A percentile compares a stretch with the other conserved stretches of the same genome.
phyloP scores from a whole-genome alignment of 2,113 vertebrate genomes.

The Pao palembangensis region DNA sequence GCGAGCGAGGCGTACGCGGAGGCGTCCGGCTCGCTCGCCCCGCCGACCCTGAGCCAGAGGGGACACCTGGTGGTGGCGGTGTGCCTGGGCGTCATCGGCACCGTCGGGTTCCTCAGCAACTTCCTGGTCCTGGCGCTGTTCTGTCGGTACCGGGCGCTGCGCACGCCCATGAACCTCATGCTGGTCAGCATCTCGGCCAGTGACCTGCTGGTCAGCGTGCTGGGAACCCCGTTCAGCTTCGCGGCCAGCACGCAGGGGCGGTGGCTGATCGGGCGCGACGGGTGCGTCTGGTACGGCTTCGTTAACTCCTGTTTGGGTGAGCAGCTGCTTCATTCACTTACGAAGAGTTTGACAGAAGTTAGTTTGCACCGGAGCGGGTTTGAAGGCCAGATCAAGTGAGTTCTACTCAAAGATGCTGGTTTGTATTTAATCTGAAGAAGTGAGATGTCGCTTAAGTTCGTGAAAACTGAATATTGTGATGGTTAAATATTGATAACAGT shows the following conservation, averaged over 20 bases:
- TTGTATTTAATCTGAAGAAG: no score
- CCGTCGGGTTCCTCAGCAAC: slow-evolving; percentile 73
- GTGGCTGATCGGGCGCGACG: slow-evolving; percentile 76
- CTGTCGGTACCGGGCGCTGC: slow-evolving; percentile 73
- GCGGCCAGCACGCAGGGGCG: slow-evolving; percentile 75
- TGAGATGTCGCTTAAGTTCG: no score
- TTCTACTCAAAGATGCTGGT: no score
- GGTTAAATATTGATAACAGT: no score
- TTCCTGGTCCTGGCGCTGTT: slow-evolving; percentile 75
- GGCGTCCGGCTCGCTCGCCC: slow-evolving; percentile 31
- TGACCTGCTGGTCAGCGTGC: slow-evolving; percentile 77
- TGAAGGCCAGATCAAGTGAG: not conserved
- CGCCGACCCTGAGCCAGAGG: slow-evolving; percentile 54
- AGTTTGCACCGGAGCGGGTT: not conserved
- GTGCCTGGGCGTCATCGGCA: slow-evolving; percentile 75
- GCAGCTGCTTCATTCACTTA: slow-evolving; percentile 25
- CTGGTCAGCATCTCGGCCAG: slow-evolving; percentile 79
- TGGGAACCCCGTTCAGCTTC: slow-evolving; percentile 79
- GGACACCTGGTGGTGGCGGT: slow-evolving; percentile 77
- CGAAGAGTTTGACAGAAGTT: no score
- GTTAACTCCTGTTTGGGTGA: slow-evolving; percentile 78
- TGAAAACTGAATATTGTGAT: no score
- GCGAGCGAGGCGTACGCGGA: slow-evolving; percentile 25
- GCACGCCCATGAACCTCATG: slow-evolving; percentile 80
- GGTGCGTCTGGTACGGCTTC: slow-evolving; percentile 83